phyloP scores from a whole-genome alignment of 2,888 invertebrate genomes.

The Bhutanitis thaidina region DNA sequence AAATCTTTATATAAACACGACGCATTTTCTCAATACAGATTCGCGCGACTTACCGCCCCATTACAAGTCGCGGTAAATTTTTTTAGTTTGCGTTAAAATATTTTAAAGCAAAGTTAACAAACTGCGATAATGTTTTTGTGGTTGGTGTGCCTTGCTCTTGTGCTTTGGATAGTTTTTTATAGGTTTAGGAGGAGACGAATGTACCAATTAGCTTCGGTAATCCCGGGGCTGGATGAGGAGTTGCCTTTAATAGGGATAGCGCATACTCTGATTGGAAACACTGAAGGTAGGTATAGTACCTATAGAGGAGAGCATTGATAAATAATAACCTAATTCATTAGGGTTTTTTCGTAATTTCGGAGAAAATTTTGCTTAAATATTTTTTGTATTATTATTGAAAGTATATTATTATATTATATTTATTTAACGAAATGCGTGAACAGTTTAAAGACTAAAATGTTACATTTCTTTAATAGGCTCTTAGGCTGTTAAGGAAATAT shows the following conservation, averaged over 20 bases:
- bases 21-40: not conserved
- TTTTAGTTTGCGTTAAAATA: too few species aligned
- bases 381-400: too few species aligned
- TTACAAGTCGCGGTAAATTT: too few species aligned
- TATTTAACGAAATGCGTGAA: too few species aligned
- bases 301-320: not conserved
- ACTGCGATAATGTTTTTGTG: constrained; percentile 5
- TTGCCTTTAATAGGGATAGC: constrained; percentile 52
- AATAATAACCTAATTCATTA: too few species aligned
- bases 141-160: constrained; percentile 2
- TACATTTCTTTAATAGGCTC: too few species aligned
- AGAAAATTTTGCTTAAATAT: too few species aligned
- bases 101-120: not conserved
- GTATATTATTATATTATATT: too few species aligned
- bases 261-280: constrained; percentile 41
- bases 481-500: too few species aligned
- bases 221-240: constrained; percentile 33
- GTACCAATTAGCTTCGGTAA: constrained; percentile 44
- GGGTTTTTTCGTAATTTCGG: too few species aligned
- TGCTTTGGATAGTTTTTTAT: constrained; percentile 39
- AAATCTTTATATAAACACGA: not conserved
- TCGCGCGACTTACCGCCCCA: not conserved
- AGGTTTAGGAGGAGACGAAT: constrained; percentile 48
- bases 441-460: too few species aligned
- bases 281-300: constrained; percentile 53